Conservation (phyloP, 2,888 invertebrate species). For the Erebia ligea region DNA sequence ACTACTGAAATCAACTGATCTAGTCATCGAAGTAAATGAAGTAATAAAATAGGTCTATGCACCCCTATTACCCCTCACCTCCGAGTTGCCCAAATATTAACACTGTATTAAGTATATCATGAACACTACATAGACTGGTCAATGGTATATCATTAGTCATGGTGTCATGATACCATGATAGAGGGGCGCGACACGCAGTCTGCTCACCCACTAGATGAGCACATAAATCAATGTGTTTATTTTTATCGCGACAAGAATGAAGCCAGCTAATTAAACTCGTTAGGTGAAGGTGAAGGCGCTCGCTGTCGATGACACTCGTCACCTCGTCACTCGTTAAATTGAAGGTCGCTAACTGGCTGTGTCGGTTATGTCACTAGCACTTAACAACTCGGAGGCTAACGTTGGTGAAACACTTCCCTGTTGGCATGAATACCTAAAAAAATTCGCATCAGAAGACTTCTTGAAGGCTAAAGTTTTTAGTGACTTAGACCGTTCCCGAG, state of each 20-base stretch:
- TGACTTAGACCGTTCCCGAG: no score
- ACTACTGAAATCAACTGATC: no score
- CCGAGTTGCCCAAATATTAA: no score
- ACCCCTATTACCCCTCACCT: no score
- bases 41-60: no score
- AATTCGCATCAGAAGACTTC: not conserved
- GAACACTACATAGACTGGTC: not conserved
- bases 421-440: not conserved
- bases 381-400: not conserved
- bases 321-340: constrained; percentile 33
- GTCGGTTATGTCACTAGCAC: constrained; percentile 21
- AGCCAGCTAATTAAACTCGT: constrained; percentile 60
- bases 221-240: constrained; percentile 65
- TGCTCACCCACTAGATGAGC: constrained; percentile 52
- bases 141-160: constrained; percentile 58
- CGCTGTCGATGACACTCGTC: constrained; percentile 47
- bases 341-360: constrained; percentile 35
- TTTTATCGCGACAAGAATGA: constrained; percentile 51
- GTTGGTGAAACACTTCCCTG: not conserved
- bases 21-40: no score
- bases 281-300: constrained; percentile 70
- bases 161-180: constrained; percentile 43
- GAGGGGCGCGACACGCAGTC: constrained; percentile 53
- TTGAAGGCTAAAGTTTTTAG: not conserved
- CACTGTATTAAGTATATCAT: no score